These are phyloP conservation scores for Volucella inflata DNA, from an alignment of 2,888 invertebrate species.

Conservation along the genomic window DNA sequence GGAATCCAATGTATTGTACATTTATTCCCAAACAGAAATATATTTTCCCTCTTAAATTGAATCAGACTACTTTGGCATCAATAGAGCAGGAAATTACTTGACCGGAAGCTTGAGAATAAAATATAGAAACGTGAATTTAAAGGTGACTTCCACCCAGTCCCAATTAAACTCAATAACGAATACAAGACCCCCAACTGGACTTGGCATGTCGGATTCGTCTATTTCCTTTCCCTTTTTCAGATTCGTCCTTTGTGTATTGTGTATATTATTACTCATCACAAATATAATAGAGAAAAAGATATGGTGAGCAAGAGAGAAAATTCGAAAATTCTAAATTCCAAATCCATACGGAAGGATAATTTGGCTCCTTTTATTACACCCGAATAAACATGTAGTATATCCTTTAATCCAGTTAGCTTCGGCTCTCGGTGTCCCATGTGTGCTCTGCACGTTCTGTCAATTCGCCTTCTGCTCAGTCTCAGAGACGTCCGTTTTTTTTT, in stretches of 20 bases:
- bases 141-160: slow-evolving; percentile 37
- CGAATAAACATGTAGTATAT: slow-evolving; percentile 75
- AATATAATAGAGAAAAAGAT: not conserved
- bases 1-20: too few species aligned
- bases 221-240: slow-evolving; percentile 35
- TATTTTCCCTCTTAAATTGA: not conserved
- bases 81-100: slow-evolving; percentile 74
- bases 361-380: slow-evolving; percentile 75
- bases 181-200: slow-evolving; percentile 22
- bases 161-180: slow-evolving; percentile 40
- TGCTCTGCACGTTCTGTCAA: slow-evolving; percentile 41
- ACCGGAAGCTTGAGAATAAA: slow-evolving; percentile 73
- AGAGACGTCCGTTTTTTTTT: too few species aligned
- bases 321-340: slow-evolving; percentile 67
- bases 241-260: not conserved
- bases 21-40: not conserved
- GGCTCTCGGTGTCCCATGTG: slow-evolving; percentile 57
- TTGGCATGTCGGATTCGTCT: slow-evolving; percentile 17
- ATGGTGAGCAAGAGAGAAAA: slow-evolving; percentile 5
- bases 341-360: slow-evolving; percentile 76
- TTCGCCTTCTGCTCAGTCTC: not conserved
- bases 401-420: slow-evolving; percentile 73
- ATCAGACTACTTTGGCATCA: slow-evolving; percentile 44
- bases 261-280: slow-evolving; percentile 51
- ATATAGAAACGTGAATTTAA: slow-evolving; percentile 62